Conservation (phyloP, 30 jellyfish, hydroid and myxozoan species). For the Aurelia aurita complex sp. Pacific region DNA sequence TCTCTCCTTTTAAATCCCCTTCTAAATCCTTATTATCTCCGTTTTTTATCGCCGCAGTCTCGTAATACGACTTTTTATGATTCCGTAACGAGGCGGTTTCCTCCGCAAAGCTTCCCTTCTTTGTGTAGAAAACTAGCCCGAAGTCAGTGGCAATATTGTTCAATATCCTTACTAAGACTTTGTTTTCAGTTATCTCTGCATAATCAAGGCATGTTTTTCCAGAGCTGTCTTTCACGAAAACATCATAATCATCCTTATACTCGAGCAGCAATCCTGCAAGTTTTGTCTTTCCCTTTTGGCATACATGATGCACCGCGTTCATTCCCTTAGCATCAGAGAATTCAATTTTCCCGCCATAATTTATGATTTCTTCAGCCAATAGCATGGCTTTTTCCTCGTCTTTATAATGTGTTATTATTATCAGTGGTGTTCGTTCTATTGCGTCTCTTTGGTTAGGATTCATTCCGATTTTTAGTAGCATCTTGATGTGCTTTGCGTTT, state of each 20-base stretch:
- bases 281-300: conserved; percentile 6
- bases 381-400: conserved; percentile 29
- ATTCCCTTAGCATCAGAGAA: conserved; percentile 21
- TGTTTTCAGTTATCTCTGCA: not conserved
- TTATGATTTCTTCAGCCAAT: conserved; percentile 20
- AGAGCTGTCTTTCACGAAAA: conserved; percentile 9
- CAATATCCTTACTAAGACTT: not conserved
- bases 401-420: conserved; percentile 14
- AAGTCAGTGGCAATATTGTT: conserved; percentile 15
- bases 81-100: conserved; percentile 1
- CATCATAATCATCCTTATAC: conserved; percentile 33
- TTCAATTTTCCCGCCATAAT: conserved; percentile 34
- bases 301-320: conserved; percentile 64
- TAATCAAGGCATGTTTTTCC: conserved; percentile 46
- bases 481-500: not conserved
- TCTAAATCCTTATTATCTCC: too few relatives aligned
- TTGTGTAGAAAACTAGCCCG: not conserved
- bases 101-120: not conserved
- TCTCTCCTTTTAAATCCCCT: too few relatives aligned
- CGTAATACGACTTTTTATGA: not conserved
- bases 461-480: conserved; percentile 28
- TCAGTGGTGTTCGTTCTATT: conserved; percentile 51
- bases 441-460: conserved; percentile 42
- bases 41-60: not conserved
- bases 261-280: conserved; percentile 3